A percentile compares a stretch with the other conserved stretches of the same genome.
Evolutionary conservation across 2,113 vertebrate genomes (phyloP).

Genomic region (Silurus glanis): DNA sequence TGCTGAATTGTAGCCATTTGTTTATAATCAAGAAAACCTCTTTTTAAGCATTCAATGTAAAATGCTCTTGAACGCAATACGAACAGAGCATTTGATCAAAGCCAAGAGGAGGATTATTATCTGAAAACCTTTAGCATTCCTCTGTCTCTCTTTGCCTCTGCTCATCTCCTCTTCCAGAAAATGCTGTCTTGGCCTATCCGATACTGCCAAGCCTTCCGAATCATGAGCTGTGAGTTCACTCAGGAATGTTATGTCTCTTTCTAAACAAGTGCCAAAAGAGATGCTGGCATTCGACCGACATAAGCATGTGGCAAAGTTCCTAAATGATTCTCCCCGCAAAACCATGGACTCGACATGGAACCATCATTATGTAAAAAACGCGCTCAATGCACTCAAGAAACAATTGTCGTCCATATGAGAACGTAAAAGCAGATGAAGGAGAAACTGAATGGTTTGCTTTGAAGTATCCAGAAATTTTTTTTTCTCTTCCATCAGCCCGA

Average conservation of each 20-base stretch:
- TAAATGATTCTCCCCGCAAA: not conserved
- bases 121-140: constrained; percentile 23
- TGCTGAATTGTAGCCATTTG: not conserved
- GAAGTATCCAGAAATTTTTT: not conserved
- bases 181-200: not conserved
- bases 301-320: constrained; percentile 1
- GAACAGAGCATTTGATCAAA: constrained; percentile 10
- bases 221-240: constrained; percentile 16
- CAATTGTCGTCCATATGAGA: not conserved
- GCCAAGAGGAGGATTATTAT: constrained; percentile 23
- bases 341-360: not conserved
- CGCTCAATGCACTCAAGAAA: not conserved
- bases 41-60: not conserved
- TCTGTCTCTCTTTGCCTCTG: not conserved
- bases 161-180: constrained; percentile 6
- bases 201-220: not conserved
- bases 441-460: not conserved
- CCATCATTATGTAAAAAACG: not conserved
- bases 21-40: constrained; percentile 14
- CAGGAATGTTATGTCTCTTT: constrained; percentile 31
- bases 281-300: not conserved
- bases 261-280: not conserved
- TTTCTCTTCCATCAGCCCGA: not conserved
- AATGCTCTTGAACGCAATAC: constrained; percentile 18
- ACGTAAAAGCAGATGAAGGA: constrained; percentile 8